Conservation (phyloP, 1,140 invertebrate genomes). For the Drosophila nannoptera region DNA sequence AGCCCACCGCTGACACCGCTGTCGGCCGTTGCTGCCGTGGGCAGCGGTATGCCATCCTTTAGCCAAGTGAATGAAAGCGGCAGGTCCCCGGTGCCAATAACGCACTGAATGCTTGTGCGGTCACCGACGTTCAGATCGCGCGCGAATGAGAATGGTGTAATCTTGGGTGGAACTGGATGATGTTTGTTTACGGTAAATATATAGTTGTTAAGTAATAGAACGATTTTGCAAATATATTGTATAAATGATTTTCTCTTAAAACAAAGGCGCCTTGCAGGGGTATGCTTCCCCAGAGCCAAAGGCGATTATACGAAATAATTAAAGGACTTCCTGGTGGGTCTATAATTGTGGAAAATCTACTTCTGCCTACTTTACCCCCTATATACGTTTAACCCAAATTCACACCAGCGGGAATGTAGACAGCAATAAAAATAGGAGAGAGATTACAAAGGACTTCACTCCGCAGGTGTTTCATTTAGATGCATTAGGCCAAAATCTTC, state of each 20-base stretch:
- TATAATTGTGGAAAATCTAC: background rate
- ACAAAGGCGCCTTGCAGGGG: too few relatives aligned
- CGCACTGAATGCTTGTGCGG: conserved; percentile 84
- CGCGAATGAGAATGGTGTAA: conserved; percentile 84
- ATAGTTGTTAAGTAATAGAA: background rate
- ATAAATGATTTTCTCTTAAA: background rate
- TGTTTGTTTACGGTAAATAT: conserved; percentile 10
- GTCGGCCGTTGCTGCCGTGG: conserved; percentile 38
- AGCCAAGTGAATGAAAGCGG: conserved; percentile 85
- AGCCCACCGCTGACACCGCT: conserved; percentile 60
- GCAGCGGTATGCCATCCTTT: conserved; percentile 82
- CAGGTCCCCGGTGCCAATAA: conserved; percentile 85
- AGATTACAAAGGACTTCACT: conserved; percentile 14
- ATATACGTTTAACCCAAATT: conserved; percentile 1
- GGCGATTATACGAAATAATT: too few relatives aligned
- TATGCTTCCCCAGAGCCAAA: too few relatives aligned
- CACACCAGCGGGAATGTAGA: conserved; percentile 32
- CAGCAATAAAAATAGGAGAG: conserved; percentile 10
- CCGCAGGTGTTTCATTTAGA: background rate
- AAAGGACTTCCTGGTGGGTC: too few relatives aligned
- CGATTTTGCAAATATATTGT: background rate
- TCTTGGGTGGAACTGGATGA: conserved; percentile 83
- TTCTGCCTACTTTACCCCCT: background rate
- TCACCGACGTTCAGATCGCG: conserved; percentile 85
- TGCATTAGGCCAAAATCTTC: background rate